These are phyloP conservation scores for Tridacna gigas DNA, from an alignment of 2,888 invertebrate species.

Conservation along the genomic window DNA sequence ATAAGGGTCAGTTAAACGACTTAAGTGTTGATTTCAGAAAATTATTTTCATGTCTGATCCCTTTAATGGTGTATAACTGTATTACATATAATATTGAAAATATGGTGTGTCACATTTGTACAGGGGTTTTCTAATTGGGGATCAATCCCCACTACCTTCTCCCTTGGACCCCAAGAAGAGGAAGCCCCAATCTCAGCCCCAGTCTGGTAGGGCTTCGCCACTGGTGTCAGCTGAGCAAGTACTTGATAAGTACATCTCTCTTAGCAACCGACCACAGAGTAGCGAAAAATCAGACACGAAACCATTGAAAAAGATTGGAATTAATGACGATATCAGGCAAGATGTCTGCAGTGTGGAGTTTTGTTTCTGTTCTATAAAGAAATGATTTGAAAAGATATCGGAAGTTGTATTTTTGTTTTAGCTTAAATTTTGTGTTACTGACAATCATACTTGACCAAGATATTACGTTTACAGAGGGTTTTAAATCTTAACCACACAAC, in stretches of 20 bases:
- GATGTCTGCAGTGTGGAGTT: constrained; percentile 28
- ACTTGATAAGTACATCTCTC: constrained; percentile 73
- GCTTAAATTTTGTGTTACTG: neutral
- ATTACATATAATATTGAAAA: no score
- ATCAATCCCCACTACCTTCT: constrained; percentile 41
- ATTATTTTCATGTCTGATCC: neutral
- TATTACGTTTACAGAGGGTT: neutral
- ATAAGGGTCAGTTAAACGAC: no score
- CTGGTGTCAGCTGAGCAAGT: constrained; percentile 72
- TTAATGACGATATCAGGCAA: constrained; percentile 68
- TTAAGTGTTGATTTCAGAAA: neutral
- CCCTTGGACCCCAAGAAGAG: constrained; percentile 28
- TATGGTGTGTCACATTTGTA: constrained; percentile 44
- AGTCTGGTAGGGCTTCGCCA: constrained; percentile 66
- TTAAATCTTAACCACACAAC: neutral
- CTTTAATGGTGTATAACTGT: neutral
- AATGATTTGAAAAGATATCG: neutral
- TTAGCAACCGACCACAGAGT: constrained; percentile 68
- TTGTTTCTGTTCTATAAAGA: no score
- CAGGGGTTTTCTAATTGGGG: constrained; percentile 70
- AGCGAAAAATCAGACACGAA: constrained; percentile 44
- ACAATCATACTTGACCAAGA: no score
- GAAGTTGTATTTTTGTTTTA: neutral
- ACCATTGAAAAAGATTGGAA: constrained; percentile 48
- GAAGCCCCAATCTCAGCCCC: constrained; percentile 13